A percentile compares a stretch with the other conserved stretches of the same genome.
phyloP scores from a whole-genome alignment of 2,888 invertebrate genomes.

The Brachycybe producta region DNA sequence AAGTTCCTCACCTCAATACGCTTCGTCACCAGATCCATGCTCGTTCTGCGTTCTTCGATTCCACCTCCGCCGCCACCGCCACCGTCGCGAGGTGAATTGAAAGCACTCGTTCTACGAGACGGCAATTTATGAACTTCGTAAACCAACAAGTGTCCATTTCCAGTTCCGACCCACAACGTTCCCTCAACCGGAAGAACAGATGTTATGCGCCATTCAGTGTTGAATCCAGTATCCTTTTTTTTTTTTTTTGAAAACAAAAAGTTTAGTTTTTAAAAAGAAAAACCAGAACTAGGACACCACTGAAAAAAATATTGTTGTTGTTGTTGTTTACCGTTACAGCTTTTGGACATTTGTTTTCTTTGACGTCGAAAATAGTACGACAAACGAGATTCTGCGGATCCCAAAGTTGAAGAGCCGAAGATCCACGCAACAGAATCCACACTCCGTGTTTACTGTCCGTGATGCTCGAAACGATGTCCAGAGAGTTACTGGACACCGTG shows the following conservation, averaged over 20 bases:
- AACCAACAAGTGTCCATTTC: conserved; percentile 36
- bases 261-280: conserved; percentile 16
- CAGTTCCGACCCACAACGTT: conserved; percentile 39
- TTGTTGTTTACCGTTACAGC: neutral
- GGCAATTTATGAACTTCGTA: conserved; percentile 27
- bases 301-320: conserved; percentile 1
- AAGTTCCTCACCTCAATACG: conserved; percentile 3
- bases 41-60: neutral
- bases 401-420: conserved; percentile 41
- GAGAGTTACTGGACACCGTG: conserved; percentile 38
- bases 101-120: conserved; percentile 10
- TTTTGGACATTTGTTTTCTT: conserved; percentile 24
- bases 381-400: conserved; percentile 35
- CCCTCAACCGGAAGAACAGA: conserved; percentile 33
- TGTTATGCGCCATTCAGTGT: conserved; percentile 34
- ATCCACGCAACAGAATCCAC: conserved; percentile 39
- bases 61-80: neutral
- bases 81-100: conserved; percentile 3
- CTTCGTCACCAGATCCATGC: conserved; percentile 10
- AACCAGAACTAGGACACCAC: neutral
- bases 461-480: conserved; percentile 37
- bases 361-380: conserved; percentile 38
- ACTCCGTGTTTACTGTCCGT: conserved; percentile 34
- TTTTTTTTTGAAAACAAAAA: too few species aligned
- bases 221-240: conserved; percentile 28